A percentile compares a stretch with the other conserved stretches of the same genome.
These are phyloP conservation scores for Corythoichthys intestinalis DNA, from an alignment of 2,113 vertebrate species.

Conservation along the genomic window DNA sequence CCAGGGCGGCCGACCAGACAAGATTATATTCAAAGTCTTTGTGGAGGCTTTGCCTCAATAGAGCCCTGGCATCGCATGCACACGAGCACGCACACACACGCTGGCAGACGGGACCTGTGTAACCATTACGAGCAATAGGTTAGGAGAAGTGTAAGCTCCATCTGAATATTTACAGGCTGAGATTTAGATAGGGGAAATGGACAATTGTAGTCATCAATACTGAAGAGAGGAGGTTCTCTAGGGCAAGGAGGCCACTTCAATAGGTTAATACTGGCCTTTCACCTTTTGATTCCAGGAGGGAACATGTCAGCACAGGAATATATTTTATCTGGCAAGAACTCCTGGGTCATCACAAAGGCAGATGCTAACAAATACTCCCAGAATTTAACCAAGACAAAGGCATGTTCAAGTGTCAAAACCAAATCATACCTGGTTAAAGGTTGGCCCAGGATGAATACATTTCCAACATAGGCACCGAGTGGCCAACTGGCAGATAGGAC, in stretches of 20 bases:
- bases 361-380: constrained; percentile 23
- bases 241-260: constrained; percentile 69
- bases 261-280: constrained; percentile 81
- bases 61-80: constrained; percentile 57
- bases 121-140: constrained; percentile 70
- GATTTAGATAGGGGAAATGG: constrained; percentile 65
- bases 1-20: constrained; percentile 74
- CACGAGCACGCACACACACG: constrained; percentile 18
- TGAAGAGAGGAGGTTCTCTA: constrained; percentile 49
- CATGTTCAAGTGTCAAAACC: constrained; percentile 17
- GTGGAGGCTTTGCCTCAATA: constrained; percentile 74
- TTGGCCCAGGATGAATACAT: neutral
- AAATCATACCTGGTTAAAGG: constrained; percentile 4
- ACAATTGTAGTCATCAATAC: constrained; percentile 76
- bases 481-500: neutral
- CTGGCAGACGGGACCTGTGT: constrained; percentile 30
- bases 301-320: constrained; percentile 74
- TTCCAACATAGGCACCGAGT: neutral
- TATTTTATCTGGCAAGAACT: constrained; percentile 62
- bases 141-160: constrained; percentile 66
- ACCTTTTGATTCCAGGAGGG: constrained; percentile 75
- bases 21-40: constrained; percentile 80
- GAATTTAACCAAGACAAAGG: constrained; percentile 26
- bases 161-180: constrained; percentile 72
- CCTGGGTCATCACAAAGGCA: constrained; percentile 24